Conservation (phyloP, 2,888 invertebrate genomes). For the Coronaproctus castanopsis region DNA sequence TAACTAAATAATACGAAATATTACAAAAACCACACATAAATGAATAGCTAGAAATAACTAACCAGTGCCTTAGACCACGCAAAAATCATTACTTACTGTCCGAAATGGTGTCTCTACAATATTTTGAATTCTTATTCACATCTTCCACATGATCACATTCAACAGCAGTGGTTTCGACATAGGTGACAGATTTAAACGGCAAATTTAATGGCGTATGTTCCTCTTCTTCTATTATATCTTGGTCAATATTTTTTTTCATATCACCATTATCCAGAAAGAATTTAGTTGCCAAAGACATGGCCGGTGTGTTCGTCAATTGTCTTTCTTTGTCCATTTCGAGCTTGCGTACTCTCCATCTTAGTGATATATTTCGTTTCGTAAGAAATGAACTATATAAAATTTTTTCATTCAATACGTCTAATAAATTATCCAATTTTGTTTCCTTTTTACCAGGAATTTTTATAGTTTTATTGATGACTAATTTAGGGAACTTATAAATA, state of each 20-base stretch:
- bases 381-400: constrained; percentile 7
- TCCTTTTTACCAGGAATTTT: not conserved
- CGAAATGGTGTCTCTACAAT: too few relatives aligned
- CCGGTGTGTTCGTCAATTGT: not conserved
- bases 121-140: too few relatives aligned
- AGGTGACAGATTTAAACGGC: not conserved
- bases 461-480: not conserved
- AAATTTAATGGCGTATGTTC: not conserved
- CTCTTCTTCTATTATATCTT: not conserved
- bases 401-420: constrained; percentile 2
- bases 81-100: not conserved
- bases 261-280: constrained; percentile 4
- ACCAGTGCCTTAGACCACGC: too few relatives aligned
- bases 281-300: constrained; percentile 4
- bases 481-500: constrained; percentile 4
- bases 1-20: not conserved
- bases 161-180: not conserved
- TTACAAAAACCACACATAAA: not conserved
- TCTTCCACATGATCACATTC: not conserved
- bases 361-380: not conserved
- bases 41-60: too few relatives aligned
- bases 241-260: not conserved
- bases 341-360: constrained; percentile 3
- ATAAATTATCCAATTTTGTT: not conserved
- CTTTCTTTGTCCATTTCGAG: not conserved